phyloP scores from a whole-genome alignment of 2,113 vertebrate genomes.

The Sialia sialis region DNA sequence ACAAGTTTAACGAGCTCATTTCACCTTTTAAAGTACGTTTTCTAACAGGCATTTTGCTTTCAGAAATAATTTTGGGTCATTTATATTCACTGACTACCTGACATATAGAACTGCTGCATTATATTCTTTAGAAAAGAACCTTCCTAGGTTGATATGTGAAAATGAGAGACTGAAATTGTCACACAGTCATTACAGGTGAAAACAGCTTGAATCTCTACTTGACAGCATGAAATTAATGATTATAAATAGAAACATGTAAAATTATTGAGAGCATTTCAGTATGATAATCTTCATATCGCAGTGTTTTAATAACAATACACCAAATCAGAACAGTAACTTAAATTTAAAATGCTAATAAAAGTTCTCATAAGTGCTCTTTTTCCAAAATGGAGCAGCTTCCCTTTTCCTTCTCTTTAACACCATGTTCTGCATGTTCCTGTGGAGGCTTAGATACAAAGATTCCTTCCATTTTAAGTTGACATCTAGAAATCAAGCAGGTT shows the following conservation, averaged over 20 bases:
- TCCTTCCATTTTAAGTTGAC: background rate
- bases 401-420: background rate
- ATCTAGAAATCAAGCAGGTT: background rate
- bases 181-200: background rate
- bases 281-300: background rate
- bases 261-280: background rate
- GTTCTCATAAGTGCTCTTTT: background rate
- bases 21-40: background rate
- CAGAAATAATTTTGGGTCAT: background rate
- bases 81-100: background rate
- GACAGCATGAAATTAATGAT: background rate
- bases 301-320: background rate
- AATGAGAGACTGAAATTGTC: background rate
- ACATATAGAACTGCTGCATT: background rate
- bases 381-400: background rate
- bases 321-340: background rate
- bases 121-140: background rate
- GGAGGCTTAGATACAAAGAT: background rate
- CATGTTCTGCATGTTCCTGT: background rate
- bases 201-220: background rate
- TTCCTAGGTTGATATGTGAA: background rate
- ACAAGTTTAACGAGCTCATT: background rate
- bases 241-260: background rate
- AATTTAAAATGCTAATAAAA: background rate
- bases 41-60: background rate